A percentile compares a stretch with the other conserved stretches of the same genome.
These are phyloP conservation scores for Echinarachnius parma DNA, from an alignment of 53 echinoderm and acorn worm genomes.

Conservation along the genomic window DNA sequence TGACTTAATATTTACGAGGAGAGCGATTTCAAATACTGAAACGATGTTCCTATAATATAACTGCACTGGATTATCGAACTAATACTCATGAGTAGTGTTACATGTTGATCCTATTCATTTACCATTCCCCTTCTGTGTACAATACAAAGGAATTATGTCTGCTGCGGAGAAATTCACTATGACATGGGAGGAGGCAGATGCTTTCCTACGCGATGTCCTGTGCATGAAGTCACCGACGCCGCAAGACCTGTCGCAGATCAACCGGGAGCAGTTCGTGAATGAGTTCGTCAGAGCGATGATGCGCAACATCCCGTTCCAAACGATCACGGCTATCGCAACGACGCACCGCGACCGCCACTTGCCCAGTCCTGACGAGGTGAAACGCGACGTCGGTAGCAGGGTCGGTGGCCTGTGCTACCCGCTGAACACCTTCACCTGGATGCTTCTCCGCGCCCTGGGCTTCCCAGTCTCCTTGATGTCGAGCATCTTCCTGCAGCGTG, in stretches of 20 bases:
- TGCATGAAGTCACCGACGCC: conserved; percentile 1
- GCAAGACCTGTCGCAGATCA: neutral
- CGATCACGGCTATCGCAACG: conserved; percentile 26
- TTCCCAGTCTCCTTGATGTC: conserved; percentile 19
- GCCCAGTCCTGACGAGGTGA: conserved; percentile 21
- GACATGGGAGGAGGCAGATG: conserved; percentile 2
- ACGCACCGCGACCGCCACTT: neutral
- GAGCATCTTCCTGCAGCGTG: too few relatives aligned
- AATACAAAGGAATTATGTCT: too few relatives aligned
- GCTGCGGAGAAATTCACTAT: too few relatives aligned
- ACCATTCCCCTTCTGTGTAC: too few relatives aligned
- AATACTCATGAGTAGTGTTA: too few relatives aligned
- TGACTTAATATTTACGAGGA: too few relatives aligned
- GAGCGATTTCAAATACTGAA: too few relatives aligned
- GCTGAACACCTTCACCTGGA: conserved; percentile 18
- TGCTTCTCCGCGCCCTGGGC: conserved; percentile 33
- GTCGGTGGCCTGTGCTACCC: conserved; percentile 51
- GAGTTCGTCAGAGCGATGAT: conserved; percentile 23
- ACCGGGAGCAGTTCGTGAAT: conserved; percentile 2
- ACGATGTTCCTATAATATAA: too few relatives aligned
- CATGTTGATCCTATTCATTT: too few relatives aligned
- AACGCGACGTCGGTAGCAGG: conserved; percentile 23
- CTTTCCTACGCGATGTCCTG: conserved; percentile 20
- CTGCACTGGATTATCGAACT: too few relatives aligned
- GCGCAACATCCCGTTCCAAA: conserved; percentile 34